Evolutionary conservation across 2,888 invertebrate species (phyloP).

Genomic region (Pterostichus niger): DNA sequence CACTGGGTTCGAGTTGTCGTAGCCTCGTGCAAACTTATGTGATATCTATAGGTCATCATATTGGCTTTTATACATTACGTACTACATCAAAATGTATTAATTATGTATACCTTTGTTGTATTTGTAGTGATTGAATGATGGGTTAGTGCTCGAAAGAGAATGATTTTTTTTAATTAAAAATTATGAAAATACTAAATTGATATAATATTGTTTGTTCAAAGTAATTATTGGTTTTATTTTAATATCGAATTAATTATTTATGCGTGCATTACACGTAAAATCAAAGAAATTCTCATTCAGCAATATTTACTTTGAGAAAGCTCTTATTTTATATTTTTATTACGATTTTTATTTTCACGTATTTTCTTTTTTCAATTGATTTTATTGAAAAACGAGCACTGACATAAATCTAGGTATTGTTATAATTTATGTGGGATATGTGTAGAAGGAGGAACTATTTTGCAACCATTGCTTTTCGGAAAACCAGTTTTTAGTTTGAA

Average conservation of each 20-base stretch:
- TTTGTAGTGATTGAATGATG: conserved; percentile 2
- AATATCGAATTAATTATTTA: too few relatives aligned
- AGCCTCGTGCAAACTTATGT: conserved; percentile 73
- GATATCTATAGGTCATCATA: conserved; percentile 46
- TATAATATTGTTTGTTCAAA: too few relatives aligned
- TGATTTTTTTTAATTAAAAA: too few relatives aligned
- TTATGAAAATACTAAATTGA: too few relatives aligned
- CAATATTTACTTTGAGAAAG: too few relatives aligned
- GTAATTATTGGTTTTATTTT: too few relatives aligned
- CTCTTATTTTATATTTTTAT: too few relatives aligned
- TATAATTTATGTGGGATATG: background rate
- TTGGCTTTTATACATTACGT: conserved; percentile 55
- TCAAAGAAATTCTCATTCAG: too few relatives aligned
- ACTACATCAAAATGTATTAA: background rate
- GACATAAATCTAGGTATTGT: background rate
- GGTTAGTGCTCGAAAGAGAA: background rate
- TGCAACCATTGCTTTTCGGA: background rate
- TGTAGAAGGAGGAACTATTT: background rate
- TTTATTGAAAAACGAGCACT: conserved; percentile 4
- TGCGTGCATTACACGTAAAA: too few relatives aligned
- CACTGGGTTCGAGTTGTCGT: conserved; percentile 99
- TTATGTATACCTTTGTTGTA: conserved; percentile 2
- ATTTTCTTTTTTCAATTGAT: background rate
- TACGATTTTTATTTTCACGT: too few relatives aligned
- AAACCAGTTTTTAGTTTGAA: conserved; percentile 11